phyloP scores from a whole-genome alignment of 2,888 invertebrate genomes.

The Mayetiola destructor region DNA sequence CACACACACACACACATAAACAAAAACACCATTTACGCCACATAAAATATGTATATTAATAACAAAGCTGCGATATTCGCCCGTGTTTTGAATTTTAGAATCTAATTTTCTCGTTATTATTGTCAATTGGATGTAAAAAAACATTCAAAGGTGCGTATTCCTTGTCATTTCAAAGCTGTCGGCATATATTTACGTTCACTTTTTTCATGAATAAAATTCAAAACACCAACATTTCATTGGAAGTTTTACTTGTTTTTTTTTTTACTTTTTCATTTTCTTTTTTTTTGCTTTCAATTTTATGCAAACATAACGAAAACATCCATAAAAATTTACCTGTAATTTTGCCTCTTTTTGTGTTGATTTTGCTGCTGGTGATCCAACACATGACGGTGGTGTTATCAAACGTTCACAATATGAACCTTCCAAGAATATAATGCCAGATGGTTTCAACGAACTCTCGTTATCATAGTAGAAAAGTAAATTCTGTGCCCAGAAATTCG shows the following conservation, averaged over 20 bases:
- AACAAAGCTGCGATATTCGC: too few species aligned
- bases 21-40: too few species aligned
- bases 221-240: too few species aligned
- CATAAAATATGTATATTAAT: too few species aligned
- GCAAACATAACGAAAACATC: background rate
- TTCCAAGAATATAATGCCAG: constrained; percentile 72
- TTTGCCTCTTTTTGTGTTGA: constrained; percentile 20
- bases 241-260: background rate
- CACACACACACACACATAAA: too few species aligned
- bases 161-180: too few species aligned
- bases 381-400: constrained; percentile 39
- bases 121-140: too few species aligned
- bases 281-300: background rate
- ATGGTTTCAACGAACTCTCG: constrained; percentile 61
- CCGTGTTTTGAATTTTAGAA: too few species aligned
- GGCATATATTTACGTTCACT: too few species aligned
- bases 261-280: background rate
- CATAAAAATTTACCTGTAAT: constrained; percentile 20
- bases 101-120: too few species aligned
- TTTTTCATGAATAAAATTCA: too few species aligned
- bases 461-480: constrained; percentile 82
- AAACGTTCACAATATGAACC: constrained; percentile 76
- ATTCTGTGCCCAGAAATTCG: constrained; percentile 52
- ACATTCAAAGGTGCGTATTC: too few species aligned
- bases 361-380: constrained; percentile 9